Conservation (phyloP, 92 coral and sea anemone species). For the Bergia puertoricense region DNA sequence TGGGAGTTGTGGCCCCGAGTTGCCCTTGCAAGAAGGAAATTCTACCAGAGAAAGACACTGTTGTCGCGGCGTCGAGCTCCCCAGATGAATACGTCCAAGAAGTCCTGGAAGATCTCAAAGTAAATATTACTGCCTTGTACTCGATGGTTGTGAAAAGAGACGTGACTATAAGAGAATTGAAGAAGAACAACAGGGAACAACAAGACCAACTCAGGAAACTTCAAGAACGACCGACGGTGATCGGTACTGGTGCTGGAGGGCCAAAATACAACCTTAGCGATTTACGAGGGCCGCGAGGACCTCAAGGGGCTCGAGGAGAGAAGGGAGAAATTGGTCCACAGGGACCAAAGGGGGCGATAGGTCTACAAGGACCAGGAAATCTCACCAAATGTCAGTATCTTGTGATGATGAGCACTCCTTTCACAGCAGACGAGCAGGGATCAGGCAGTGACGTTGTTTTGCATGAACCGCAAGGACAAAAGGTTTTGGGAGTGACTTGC, state of each 20-base stretch:
- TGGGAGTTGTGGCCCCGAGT: constrained; percentile 37
- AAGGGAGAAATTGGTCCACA: neutral
- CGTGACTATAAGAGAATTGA: neutral
- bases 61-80: neutral
- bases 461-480: neutral
- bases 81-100: neutral
- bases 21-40: constrained; percentile 26
- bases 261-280: neutral
- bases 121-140: neutral
- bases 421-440: constrained; percentile 38
- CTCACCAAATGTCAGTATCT: constrained; percentile 18
- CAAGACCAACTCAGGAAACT: constrained; percentile 3
- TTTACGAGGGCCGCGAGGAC: constrained; percentile 8
- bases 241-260: neutral
- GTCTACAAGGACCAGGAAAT: constrained; percentile 4
- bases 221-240: neutral
- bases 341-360: neutral
- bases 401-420: constrained; percentile 2
- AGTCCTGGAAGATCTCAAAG: neutral
- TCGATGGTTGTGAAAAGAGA: neutral
- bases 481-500: constrained; percentile 19
- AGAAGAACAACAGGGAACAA: neutral
- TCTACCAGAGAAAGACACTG: neutral
- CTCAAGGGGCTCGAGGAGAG: neutral
- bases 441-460: constrained; percentile 29